A percentile compares a stretch with the other conserved stretches of the same genome.
Conservation (phyloP, 2,797 vertebrate species). For the Hypotaenidia philippensis region DNA sequence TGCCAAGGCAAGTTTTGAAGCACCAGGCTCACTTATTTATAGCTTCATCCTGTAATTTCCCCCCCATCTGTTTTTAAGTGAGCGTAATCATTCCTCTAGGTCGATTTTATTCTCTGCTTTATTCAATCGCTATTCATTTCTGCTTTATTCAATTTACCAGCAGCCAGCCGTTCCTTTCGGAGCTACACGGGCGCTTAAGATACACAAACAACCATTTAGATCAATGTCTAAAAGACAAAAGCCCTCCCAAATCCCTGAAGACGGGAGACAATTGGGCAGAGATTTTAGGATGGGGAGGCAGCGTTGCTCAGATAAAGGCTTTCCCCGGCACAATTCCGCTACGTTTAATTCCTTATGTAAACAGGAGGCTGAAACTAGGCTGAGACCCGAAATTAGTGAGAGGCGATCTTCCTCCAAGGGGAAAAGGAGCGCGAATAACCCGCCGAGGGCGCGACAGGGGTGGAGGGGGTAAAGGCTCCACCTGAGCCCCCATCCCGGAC, state of each 20-base stretch:
- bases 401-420: background rate
- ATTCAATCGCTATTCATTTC: background rate
- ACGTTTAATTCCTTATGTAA: slow-evolving; percentile 58
- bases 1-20: background rate
- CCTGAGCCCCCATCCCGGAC: background rate
- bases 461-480: background rate
- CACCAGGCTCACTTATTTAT: background rate
- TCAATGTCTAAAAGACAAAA: slow-evolving; percentile 40
- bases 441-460: background rate
- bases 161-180: background rate
- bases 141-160: background rate
- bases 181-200: background rate
- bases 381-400: background rate
- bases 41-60: background rate
- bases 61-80: background rate
- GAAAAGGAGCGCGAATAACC: fast-evolving
- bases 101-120: background rate
- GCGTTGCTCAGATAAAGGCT: background rate
- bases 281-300: background rate
- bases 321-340: background rate
- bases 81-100: background rate
- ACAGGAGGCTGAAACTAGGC: slow-evolving; percentile 15
- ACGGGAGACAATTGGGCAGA: background rate
- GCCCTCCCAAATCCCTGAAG: slow-evolving; percentile 2
- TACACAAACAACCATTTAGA: background rate